phyloP scores from a whole-genome alignment of 2,888 invertebrate genomes.

The Phalera bucephala region DNA sequence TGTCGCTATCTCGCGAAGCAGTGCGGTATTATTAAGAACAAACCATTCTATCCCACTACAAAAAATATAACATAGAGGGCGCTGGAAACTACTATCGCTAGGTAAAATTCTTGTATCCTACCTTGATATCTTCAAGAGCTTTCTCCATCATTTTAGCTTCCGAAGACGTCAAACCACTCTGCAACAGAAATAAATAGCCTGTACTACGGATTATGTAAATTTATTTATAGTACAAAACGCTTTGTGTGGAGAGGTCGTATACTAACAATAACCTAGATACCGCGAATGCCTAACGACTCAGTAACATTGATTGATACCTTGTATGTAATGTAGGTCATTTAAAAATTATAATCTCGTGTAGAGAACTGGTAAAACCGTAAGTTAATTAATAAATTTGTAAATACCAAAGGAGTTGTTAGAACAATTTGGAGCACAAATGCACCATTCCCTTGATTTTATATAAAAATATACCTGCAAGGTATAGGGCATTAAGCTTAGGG shows the following conservation, averaged over 20 bases:
- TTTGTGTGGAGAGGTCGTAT: background rate
- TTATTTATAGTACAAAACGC: too few relatives aligned
- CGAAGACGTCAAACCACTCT: conserved; percentile 65
- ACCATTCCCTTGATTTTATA: too few relatives aligned
- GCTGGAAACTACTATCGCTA: conserved; percentile 11
- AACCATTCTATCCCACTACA: too few relatives aligned
- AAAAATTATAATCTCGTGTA: background rate
- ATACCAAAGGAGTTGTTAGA: too few relatives aligned
- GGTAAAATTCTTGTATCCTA: conserved; percentile 22
- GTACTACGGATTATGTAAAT: too few relatives aligned
- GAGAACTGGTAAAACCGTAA: too few relatives aligned
- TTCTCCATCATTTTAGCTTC: conserved; percentile 68
- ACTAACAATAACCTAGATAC: background rate
- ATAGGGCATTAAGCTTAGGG: too few relatives aligned
- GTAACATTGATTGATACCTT: background rate
- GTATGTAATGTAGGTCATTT: background rate
- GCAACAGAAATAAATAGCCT: conserved; percentile 34
- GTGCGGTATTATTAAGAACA: too few relatives aligned
- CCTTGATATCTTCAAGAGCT: conserved; percentile 76
- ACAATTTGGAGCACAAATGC: too few relatives aligned
- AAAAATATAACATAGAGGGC: conserved; percentile 48
- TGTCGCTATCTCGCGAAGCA: too few relatives aligned
- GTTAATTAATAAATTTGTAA: too few relatives aligned
- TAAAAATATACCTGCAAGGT: too few relatives aligned
- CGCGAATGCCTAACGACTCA: background rate